Base-by-base conservation (phyloP, 2,888 invertebrate genomes). In the Volucella zonaria region DNA sequence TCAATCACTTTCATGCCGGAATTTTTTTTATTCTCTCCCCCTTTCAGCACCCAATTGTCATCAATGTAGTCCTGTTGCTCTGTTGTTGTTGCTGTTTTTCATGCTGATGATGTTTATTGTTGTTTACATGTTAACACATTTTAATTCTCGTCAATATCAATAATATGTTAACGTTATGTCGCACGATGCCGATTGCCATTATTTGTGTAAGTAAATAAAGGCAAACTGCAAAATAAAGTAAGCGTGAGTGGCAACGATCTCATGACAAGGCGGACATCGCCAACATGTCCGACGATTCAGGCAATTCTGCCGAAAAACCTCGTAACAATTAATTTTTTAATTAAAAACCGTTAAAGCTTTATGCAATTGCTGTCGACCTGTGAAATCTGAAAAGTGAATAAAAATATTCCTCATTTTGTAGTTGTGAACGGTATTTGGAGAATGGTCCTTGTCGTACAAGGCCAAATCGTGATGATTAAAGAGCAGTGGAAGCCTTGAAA, bases 291-390 rank as follows among this genome's bases (percentile, higher is more conserved):
- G 31, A 31, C 4, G 4, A 31, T 31, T 31, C 6, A 0, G 31
- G 6, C 31, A 31, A 31, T 31, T 31, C 66, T 52, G 66, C 59
- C 66, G 31, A 77, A 71, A 52, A 62, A 43, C 43, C 49, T 40
- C 62, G 15, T 62, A 18, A 68, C 71, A 82, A 78, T 82, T 78
- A 78, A 68, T 82, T 82, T 82, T 31, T 82, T 78, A 78, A 82
- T 78, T 82, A 82, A 82, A 82, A 82, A 52, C 62, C 62, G 10
- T 49, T 64, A 40, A 68, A 51, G 42, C 58, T 23, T 15, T 56
- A 11, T 56, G 15, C 47, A 47, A 64, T 45, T 68, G 38, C 49
- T 78, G 49, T 40, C 23, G 38, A 40, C 54, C 51, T 59, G 56
- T 59, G 49, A 38, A 51, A 23, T 71, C 45, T 15, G 4, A 73